phyloP scores from a whole-genome alignment of 2,113 vertebrate species.

The Drymodes brunneopygia region DNA sequence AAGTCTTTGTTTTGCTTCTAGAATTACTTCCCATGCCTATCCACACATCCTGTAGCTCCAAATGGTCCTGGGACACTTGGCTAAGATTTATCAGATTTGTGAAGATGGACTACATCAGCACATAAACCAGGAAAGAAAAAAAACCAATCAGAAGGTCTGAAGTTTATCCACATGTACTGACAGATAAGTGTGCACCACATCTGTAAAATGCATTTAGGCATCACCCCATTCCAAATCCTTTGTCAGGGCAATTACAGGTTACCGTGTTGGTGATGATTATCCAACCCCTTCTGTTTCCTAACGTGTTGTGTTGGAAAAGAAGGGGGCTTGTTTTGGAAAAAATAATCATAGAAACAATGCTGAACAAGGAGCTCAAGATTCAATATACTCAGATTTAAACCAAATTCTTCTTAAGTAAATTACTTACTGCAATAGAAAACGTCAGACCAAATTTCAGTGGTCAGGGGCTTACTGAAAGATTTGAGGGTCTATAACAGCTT shows the following conservation, averaged over 20 bases:
- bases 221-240: neutral
- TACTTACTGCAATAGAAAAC: neutral
- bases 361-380: neutral
- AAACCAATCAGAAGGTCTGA: neutral
- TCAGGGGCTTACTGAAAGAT: neutral
- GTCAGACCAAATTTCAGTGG: neutral
- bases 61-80: neutral
- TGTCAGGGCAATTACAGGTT: neutral
- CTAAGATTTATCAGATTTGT: neutral
- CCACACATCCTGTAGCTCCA: neutral
- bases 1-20: neutral
- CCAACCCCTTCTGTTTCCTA: neutral
- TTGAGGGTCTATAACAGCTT: neutral
- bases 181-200: neutral
- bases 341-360: neutral
- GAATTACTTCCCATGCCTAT: neutral
- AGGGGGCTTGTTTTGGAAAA: neutral
- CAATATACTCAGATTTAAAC: neutral
- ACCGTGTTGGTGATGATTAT: neutral
- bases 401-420: neutral
- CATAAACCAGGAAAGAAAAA: neutral
- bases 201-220: neutral
- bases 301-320: fast-evolving
- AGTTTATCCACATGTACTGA: neutral
- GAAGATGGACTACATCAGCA: neutral